Base-by-base conservation (phyloP, 2,888 invertebrate genomes). In the Patella depressa region DNA sequence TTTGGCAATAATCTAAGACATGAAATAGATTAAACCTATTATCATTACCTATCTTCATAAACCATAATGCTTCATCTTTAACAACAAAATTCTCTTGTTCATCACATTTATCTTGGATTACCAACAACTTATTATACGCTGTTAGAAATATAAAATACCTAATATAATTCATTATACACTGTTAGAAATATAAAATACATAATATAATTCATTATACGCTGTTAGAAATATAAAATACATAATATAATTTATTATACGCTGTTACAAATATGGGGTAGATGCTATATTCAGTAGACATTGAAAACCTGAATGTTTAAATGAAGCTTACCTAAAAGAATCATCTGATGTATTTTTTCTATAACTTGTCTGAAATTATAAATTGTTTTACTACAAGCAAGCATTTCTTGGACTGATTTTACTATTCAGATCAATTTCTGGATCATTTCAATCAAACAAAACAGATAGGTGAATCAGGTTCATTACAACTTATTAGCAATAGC, bases 11-110 rank as follows among this genome's bases (percentile, higher is more conserved):
- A 24, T 17, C 15, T 34, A 65, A 45, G 24, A 17, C 17, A 45
- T 45, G 45, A 45, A 45, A 45, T 9, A 9, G 45, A 7, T 45
- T 9, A 9, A 74, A 77, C 34, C 59, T 53, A 70, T 24, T 19
- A 45, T 17, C 45, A 77, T 79, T 82, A 89, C 90, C 86, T 72
- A 90, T 88, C 83, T 89, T 90, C 86, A 89, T 88, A 78, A 90
- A 90, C 90, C 90, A 90, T n/a, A 81, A 81, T 9, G 88, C 86
- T 78, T 90, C 90, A 59, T 84, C 84, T 70, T 84, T 81, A 4
- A 86, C 73, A n/a, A 81, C 79, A 19, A 74, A 77, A 29, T 73
- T 73, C 11, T 73, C 71, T 19, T 78, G 72, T 17, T 79, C 76
- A 24, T 79, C 80, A 19, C 78, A 73, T 34, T 75, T 77, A 54